Conservation (phyloP, 2,888 invertebrate species). For the Phorcus lineatus region DNA sequence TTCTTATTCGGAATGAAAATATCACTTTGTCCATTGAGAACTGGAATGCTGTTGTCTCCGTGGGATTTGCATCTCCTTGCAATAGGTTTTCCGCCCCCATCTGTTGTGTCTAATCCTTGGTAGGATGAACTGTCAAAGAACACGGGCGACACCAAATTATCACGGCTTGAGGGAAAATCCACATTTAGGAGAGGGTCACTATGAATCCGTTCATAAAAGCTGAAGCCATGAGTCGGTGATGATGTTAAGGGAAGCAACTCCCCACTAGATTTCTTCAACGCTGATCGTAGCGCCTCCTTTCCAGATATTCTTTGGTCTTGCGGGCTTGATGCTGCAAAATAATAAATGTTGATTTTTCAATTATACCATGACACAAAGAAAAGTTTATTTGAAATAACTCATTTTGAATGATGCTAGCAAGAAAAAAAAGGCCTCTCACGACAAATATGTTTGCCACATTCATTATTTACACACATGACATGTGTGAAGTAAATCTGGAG, state of each 20-base stretch:
- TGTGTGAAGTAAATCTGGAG: too few species aligned
- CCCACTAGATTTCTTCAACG: slow-evolving; percentile 59
- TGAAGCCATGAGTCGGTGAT: slow-evolving; percentile 34
- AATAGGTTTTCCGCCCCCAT: background rate
- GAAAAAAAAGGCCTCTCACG: too few species aligned
- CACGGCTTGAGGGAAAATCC: slow-evolving; percentile 41
- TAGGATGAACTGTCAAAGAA: background rate
- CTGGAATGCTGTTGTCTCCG: background rate
- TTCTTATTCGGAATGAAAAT: slow-evolving; percentile 54
- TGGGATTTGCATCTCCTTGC: background rate
- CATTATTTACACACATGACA: too few species aligned
- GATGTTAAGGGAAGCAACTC: slow-evolving; percentile 33
- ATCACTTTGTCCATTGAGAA: slow-evolving; percentile 3
- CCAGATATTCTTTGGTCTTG: slow-evolving; percentile 54
- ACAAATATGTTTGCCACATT: too few species aligned
- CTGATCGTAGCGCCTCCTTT: slow-evolving; percentile 56
- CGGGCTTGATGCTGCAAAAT: slow-evolving; percentile 54
- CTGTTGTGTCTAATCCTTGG: background rate
- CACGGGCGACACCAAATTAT: background rate
- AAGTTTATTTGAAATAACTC: too few species aligned
- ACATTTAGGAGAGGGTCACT: slow-evolving; percentile 60
- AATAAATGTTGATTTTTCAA: too few species aligned
- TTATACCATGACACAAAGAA: too few species aligned
- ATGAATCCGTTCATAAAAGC: slow-evolving; percentile 53
- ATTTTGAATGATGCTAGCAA: too few species aligned